Percentiles rank a stretch among this genome's conserved stretches.
phyloP scores from a whole-genome alignment of 2,888 invertebrate species.

The Meandrusa payeni region DNA sequence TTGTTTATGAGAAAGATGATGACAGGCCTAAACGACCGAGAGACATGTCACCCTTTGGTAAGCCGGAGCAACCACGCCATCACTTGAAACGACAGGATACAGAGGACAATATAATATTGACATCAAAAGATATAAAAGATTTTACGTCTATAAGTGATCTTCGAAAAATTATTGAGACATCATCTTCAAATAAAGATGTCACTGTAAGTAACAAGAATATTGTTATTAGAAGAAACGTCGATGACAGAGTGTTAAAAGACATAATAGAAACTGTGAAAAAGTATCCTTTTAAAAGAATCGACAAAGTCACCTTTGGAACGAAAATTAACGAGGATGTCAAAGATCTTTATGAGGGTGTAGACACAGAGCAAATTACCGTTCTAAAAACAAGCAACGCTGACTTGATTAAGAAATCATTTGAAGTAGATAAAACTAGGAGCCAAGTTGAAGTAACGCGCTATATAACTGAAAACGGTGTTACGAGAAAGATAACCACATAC shows the following conservation, averaged over 20 bases:
- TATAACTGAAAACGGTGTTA: constrained; percentile 72
- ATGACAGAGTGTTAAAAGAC: constrained; percentile 68
- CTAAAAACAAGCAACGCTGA: constrained; percentile 58
- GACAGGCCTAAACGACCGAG: constrained; percentile 66
- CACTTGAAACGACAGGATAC: constrained; percentile 72
- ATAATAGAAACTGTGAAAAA: constrained; percentile 75
- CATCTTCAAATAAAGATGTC: constrained; percentile 66
- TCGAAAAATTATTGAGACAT: constrained; percentile 68
- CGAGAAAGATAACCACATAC: constrained; percentile 71
- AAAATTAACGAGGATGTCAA: constrained; percentile 82
- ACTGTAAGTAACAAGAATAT: constrained; percentile 72
- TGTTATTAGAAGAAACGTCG: constrained; percentile 70
- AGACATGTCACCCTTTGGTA: constrained; percentile 68
- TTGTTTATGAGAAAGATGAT: constrained; percentile 72
- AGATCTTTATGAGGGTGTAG: constrained; percentile 72
- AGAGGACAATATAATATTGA: constrained; percentile 71
- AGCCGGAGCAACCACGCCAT: constrained; percentile 62
- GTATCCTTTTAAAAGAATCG: constrained; percentile 73
- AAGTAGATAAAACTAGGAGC: constrained; percentile 70
- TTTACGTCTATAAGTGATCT: constrained; percentile 73
- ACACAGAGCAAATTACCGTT: constrained; percentile 63
- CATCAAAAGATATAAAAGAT: constrained; percentile 72
- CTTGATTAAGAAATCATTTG: constrained; percentile 66
- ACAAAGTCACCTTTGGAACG: constrained; percentile 77
- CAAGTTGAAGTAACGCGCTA: constrained; percentile 76